Evolutionary conservation across 2,888 invertebrate species (phyloP).

Genomic region (Latrodectus hesperus): DNA sequence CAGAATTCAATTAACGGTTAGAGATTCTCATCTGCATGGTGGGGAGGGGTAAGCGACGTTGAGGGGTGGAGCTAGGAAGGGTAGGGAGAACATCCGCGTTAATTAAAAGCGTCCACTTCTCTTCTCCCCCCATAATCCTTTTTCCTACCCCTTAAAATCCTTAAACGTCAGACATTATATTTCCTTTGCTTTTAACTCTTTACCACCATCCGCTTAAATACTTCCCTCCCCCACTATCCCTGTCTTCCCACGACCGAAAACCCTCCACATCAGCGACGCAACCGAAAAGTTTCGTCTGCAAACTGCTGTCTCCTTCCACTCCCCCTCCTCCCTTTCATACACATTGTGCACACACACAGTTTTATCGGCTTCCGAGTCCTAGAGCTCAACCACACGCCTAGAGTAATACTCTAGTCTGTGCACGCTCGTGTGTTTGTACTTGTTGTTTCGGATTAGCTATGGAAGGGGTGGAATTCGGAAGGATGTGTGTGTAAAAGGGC

Average conservation of each 20-base stretch:
- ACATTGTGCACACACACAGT: slow-evolving; percentile 14
- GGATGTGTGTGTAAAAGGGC: too few relatives aligned
- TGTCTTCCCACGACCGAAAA: slow-evolving; percentile 6
- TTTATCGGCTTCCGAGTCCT: slow-evolving; percentile 61
- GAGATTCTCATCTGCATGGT: slow-evolving; percentile 52
- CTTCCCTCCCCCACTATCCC: neutral
- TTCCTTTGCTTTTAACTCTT: slow-evolving; percentile 67
- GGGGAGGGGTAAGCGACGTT: slow-evolving; percentile 8
- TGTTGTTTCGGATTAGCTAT: slow-evolving; percentile 39
- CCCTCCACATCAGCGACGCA: slow-evolving; percentile 38
- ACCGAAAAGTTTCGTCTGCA: slow-evolving; percentile 59
- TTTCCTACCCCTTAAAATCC: slow-evolving; percentile 64
- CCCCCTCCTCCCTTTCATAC: slow-evolving; percentile 10
- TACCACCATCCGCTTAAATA: slow-evolving; percentile 37
- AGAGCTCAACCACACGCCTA: neutral
- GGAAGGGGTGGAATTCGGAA: neutral
- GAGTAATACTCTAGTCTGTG: slow-evolving; percentile 59
- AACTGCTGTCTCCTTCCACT: slow-evolving; percentile 12
- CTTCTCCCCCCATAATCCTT: slow-evolving; percentile 22
- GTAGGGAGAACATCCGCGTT: slow-evolving; percentile 24
- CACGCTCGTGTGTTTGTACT: slow-evolving; percentile 56
- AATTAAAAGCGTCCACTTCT: slow-evolving; percentile 43
- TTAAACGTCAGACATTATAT: slow-evolving; percentile 64
- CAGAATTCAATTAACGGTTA: slow-evolving; percentile 67
- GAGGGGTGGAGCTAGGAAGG: neutral